phyloP scores from a whole-genome alignment of 2,888 invertebrate species.

The Drosophila putrida region DNA sequence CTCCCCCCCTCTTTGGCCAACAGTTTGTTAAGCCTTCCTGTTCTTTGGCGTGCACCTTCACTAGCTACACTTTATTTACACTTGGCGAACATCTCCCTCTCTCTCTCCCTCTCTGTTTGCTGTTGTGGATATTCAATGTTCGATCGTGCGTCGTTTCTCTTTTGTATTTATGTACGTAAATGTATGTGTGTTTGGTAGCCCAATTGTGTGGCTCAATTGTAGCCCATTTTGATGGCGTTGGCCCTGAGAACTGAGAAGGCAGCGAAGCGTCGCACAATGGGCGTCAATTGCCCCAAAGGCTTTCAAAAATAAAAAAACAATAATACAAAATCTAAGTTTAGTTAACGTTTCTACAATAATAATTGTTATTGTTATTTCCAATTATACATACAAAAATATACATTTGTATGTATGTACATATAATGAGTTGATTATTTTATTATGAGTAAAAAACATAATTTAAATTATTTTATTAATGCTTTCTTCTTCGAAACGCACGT shows the following conservation, averaged over 20 bases:
- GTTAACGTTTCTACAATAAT: slow-evolving; percentile 14
- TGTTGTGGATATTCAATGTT: slow-evolving; percentile 36
- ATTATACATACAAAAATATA: background rate
- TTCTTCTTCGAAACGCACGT: background rate
- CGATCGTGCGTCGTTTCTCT: slow-evolving; percentile 47
- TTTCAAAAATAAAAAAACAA: slow-evolving; percentile 8
- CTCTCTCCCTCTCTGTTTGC: slow-evolving; percentile 3
- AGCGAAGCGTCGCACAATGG: slow-evolving; percentile 71
- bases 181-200: slow-evolving; percentile 48
- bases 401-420: background rate
- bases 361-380: slow-evolving; percentile 24
- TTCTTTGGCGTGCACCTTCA: slow-evolving; percentile 42
- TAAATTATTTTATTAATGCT: slow-evolving; percentile 34
- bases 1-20: background rate
- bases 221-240: slow-evolving; percentile 66
- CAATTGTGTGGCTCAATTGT: slow-evolving; percentile 74
- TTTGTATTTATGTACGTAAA: slow-evolving; percentile 12
- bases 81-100: slow-evolving; percentile 26
- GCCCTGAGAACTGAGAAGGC: slow-evolving; percentile 50
- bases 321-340: slow-evolving; percentile 3
- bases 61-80: slow-evolving; percentile 60
- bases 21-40: slow-evolving; percentile 68
- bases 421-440: slow-evolving; percentile 33
- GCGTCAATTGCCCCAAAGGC: slow-evolving; percentile 38
- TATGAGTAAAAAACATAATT: slow-evolving; percentile 24